Conservation (phyloP, 2,797 vertebrate species). For the Melanitta fusca region DNA sequence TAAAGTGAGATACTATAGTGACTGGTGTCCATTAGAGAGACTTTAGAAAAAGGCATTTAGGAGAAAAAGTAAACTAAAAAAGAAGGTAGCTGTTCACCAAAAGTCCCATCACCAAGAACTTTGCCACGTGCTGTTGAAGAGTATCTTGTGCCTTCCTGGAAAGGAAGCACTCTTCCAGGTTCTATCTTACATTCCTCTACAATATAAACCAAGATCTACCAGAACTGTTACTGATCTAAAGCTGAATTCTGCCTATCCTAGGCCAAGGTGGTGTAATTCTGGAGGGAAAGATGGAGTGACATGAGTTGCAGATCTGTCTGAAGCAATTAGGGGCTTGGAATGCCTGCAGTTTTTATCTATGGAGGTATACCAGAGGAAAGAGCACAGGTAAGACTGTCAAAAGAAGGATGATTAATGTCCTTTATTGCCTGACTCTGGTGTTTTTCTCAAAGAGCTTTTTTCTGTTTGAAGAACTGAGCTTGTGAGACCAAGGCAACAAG, state of each 20-base stretch:
- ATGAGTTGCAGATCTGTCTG: neutral
- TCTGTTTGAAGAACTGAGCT: neutral
- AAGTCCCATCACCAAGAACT: neutral
- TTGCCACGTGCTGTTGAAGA: neutral
- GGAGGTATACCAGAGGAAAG: neutral
- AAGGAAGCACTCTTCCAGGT: neutral
- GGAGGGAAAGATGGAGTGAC: neutral
- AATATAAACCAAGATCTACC: neutral
- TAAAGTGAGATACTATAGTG: neutral
- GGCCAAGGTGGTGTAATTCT: neutral
- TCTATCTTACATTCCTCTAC: neutral
- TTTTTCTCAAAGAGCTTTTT: neutral
- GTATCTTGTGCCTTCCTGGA: neutral
- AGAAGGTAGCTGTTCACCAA: neutral
- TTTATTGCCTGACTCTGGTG: neutral
- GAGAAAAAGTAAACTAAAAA: neutral
- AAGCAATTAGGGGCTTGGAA: neutral
- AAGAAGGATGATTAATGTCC: neutral
- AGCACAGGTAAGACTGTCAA: neutral
- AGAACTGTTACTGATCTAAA: neutral
- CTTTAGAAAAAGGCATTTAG: neutral
- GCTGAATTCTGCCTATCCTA: neutral
- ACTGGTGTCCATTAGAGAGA: too few species aligned
- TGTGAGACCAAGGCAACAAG: neutral
- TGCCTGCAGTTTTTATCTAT: neutral